Base-by-base conservation (phyloP, 2,888 invertebrate species). In the Sialis fuliginosa region DNA sequence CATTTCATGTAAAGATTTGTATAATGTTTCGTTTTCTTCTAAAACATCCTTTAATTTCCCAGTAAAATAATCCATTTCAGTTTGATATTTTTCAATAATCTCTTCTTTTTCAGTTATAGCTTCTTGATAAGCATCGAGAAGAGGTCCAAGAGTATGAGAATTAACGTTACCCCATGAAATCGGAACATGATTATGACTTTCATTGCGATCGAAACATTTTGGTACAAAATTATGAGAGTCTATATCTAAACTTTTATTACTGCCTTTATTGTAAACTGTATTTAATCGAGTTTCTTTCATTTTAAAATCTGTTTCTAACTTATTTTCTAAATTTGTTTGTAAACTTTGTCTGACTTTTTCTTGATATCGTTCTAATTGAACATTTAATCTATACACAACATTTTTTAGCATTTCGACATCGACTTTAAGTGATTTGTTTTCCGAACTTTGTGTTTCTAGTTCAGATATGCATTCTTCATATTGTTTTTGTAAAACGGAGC, bases 41-140 rank as follows among this genome's bases (percentile, higher is more conserved):
- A 84, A 64, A 1, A 85, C 70, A 52, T 75, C 72, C 60, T 82
- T 84, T 1, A 82, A 69, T 57, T 77, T 78, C n/a, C 75, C 75
- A 34, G 81, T 79, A 46, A 85, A 81, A 12, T 68, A 67, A 51
- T 79, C 77, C 50, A 87, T 73, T 58, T 84, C 81, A 37, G 69
- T 69, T 54, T 79, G 80, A 52, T 84, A 86, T 53, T 77, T 77
- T 12, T 68, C 58, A 43, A 88, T 77, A 0, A 87, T 69, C 39
- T 74, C 73, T 48, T 82, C 80, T 58, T 87, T 87, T 55, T 88
- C 87, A 54, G 69, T 70, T 0, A 87, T 61, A 51, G 80, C 81
- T 57, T 86, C 85, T 61, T 85, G 81, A 56, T 86, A 88, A 0
- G 86, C 82, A 57, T 82, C 78, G 51, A 87, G 68, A 5, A 88